A percentile compares a stretch with the other conserved stretches of the same genome.
These are phyloP conservation scores for Brassicogethes aeneus DNA, from an alignment of 2,888 invertebrate genomes.

Conservation along the genomic window DNA sequence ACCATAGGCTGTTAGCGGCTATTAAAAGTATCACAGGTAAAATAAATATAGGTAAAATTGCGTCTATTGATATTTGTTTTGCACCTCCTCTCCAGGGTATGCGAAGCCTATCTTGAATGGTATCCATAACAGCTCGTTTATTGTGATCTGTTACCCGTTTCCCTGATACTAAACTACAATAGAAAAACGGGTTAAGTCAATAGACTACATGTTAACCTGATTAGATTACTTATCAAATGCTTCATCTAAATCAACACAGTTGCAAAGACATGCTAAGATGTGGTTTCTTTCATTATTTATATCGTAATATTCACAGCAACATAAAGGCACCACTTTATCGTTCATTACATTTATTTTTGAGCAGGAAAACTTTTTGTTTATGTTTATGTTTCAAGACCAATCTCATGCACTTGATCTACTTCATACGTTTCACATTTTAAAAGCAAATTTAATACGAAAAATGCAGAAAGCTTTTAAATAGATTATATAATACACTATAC, in stretches of 20 bases:
- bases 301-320: slow-evolving; percentile 53
- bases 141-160: slow-evolving; percentile 30
- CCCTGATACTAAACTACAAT: slow-evolving; percentile 39
- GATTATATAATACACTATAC: too few species aligned
- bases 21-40: slow-evolving; percentile 42
- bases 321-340: slow-evolving; percentile 33
- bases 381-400: too few species aligned
- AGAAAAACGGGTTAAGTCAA: slow-evolving; percentile 9
- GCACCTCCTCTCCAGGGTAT: slow-evolving; percentile 53
- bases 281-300: slow-evolving; percentile 44
- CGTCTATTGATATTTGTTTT: slow-evolving; percentile 45
- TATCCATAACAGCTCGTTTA: slow-evolving; percentile 37
- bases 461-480: too few species aligned
- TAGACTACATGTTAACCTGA: slow-evolving; percentile 41
- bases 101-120: slow-evolving; percentile 47
- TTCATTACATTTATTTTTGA: too few species aligned
- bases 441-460: too few species aligned
- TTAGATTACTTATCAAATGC: too few species aligned
- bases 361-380: too few species aligned
- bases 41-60: slow-evolving; percentile 43
- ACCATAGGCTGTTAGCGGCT: slow-evolving; percentile 42
- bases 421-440: too few species aligned
- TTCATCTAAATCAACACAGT: slow-evolving; percentile 49
- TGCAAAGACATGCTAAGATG: slow-evolving; percentile 49
- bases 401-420: too few species aligned